A percentile compares a stretch with the other conserved stretches of the same genome.
These are phyloP conservation scores for Eleutherodactylus coqui DNA, from an alignment of 2,797 vertebrate genomes.

Conservation along the genomic window DNA sequence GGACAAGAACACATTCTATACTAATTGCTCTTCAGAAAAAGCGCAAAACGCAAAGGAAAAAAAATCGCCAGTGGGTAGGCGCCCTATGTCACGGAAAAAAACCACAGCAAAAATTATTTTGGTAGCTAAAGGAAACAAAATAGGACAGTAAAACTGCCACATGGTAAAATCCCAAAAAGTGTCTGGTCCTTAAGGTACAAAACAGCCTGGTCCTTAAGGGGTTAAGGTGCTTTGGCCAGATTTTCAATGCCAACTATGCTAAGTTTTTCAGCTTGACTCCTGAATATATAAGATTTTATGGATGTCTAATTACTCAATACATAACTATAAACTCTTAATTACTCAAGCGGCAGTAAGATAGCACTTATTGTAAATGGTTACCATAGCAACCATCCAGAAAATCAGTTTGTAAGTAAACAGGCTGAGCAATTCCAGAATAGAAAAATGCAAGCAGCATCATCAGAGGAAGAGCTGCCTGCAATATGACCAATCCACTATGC, in stretches of 20 bases:
- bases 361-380: constrained; percentile 54
- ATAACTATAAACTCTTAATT: constrained; percentile 67
- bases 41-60: too few relatives aligned
- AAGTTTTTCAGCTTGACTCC: constrained; percentile 1
- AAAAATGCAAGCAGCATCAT: constrained; percentile 7
- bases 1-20: too few relatives aligned
- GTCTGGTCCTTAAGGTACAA: too few relatives aligned
- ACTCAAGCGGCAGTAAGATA: constrained; percentile 69
- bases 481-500: background rate
- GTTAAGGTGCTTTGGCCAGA: background rate
- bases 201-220: too few relatives aligned
- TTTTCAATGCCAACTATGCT: background rate
- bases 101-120: too few relatives aligned
- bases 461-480: background rate
- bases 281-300: constrained; percentile 32
- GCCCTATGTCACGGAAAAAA: too few relatives aligned
- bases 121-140: too few relatives aligned
- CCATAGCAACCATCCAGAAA: constrained; percentile 55
- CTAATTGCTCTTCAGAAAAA: too few relatives aligned
- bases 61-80: too few relatives aligned
- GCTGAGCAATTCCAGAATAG: constrained; percentile 26
- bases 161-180: too few relatives aligned
- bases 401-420: constrained; percentile 43
- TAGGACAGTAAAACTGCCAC: too few relatives aligned
- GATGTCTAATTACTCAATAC: constrained; percentile 53